These are phyloP conservation scores for Mesaphorura yosii DNA, from an alignment of 1,140 invertebrate species.

Conservation along the genomic window DNA sequence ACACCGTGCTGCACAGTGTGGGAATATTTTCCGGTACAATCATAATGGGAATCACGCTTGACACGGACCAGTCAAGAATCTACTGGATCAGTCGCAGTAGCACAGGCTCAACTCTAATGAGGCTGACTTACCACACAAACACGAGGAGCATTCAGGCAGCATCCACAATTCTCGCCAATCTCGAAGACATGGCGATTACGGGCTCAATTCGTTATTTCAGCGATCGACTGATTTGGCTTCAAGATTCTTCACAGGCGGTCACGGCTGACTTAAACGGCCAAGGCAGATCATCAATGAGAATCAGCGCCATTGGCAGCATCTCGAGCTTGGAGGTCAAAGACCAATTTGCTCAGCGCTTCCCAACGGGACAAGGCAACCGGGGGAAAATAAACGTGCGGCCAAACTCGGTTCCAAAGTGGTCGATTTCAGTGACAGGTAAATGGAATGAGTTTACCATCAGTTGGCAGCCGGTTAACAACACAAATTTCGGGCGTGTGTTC, in stretches of 20 bases:
- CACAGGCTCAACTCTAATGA: constrained; percentile 57
- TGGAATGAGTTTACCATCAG: constrained; percentile 66
- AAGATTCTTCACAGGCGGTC: constrained; percentile 58
- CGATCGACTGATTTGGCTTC: constrained; percentile 64
- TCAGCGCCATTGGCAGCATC: constrained; percentile 48
- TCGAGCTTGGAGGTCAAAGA: constrained; percentile 61
- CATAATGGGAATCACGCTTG: constrained; percentile 69
- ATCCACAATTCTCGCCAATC: constrained; percentile 17
- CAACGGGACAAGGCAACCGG: constrained; percentile 39
- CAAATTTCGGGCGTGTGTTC: constrained; percentile 66
- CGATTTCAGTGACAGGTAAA: constrained; percentile 53
- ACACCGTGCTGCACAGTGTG: constrained; percentile 38
- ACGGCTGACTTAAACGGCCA: constrained; percentile 64
- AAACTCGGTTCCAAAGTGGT: constrained; percentile 46
- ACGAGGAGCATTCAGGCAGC: background rate
- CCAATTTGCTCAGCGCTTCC: constrained; percentile 48
- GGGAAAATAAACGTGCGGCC: constrained; percentile 50
- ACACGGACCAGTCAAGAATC: constrained; percentile 55
- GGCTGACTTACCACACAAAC: constrained; percentile 42
- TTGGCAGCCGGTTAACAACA: constrained; percentile 57
- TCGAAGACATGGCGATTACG: constrained; percentile 10
- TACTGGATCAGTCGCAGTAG: constrained; percentile 69
- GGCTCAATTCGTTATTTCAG: constrained; percentile 63
- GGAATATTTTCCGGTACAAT: constrained; percentile 57
- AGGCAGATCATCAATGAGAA: constrained; percentile 58